Base-by-base conservation (phyloP, 2,888 invertebrate species). In the Drosophila koepferae region DNA sequence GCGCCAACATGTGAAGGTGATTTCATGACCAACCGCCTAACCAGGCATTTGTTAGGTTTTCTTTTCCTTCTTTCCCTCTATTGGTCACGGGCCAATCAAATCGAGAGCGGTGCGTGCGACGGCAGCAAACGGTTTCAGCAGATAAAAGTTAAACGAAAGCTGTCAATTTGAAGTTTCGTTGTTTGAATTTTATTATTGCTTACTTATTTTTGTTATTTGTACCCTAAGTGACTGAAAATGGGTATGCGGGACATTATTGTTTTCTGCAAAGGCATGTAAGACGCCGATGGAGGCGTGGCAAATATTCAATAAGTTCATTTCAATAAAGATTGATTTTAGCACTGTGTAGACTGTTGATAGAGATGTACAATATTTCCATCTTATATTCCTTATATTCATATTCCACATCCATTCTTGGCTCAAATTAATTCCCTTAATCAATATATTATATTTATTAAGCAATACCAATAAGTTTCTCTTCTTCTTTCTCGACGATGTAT, bases 61-160 rank as follows among this genome's bases (percentile, higher is more conserved):
- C 38, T 38, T 28, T 40, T 40, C 14, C 9, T 36, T 38, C 16
- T 55, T 41, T 41, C 12, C 28, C 18, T 28, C 28, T 41, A 73
- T 77, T 77, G 36, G 59, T 28, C 55, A 49, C 49, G 51, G 40
- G 51, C 48, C 63, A 68, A 56, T 62, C 55, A 40, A 55, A 54
- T 54, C 56, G 51, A 54, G 49, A 62, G 69, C 44, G 77, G 43
- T 74, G 36, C 55, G 59, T 48, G 65, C 41, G 28, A 69, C 74
- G 74, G 80, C 80, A 76, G 81, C 74, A 61, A 72, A 69, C 74
- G 71, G 59, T 72, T 80, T 76, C 74, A 75, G 73, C 80, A 86
- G 89, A 86, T 90, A 90, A 89, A 89, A 86, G 72, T 74, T 80
- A 82, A 85, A 84, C 88, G 83, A 89, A 89, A 89, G 88, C 90